A percentile compares a stretch with the other conserved stretches of the same genome.
phyloP scores from a whole-genome alignment of 2,113 vertebrate species.

The Labrus mixtus region DNA sequence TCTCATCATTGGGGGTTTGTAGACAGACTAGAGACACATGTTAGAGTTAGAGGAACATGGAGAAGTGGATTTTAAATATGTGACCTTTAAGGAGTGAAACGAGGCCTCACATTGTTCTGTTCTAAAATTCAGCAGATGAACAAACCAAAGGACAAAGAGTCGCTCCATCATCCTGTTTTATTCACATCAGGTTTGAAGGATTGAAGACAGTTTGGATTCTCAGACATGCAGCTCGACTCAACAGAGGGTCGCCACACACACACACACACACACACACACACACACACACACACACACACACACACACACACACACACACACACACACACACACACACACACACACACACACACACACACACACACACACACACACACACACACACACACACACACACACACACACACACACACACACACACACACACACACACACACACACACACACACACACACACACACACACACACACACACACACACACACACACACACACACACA shows the following conservation, averaged over 20 bases:
- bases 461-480: conserved; percentile 7
- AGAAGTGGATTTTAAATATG: no score
- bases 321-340: conserved; percentile 55
- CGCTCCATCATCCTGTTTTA: conserved; percentile 59
- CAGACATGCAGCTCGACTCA: conserved; percentile 37
- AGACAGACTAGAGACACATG: no score
- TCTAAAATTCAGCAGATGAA: no score
- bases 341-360: conserved; percentile 42
- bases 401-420: conserved; percentile 46
- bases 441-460: conserved; percentile 7
- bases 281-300: conserved; percentile 48
- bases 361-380: conserved; percentile 47
- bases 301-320: conserved; percentile 53
- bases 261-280: conserved; percentile 21
- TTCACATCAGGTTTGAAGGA: conserved; percentile 63
- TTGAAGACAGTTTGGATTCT: conserved; percentile 45
- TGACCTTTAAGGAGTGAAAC: no score
- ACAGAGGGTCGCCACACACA: background rate
- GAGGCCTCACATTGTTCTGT: no score
- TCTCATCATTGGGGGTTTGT: no score
- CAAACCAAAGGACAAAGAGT: background rate
- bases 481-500: conserved; percentile 4
- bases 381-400: conserved; percentile 53
- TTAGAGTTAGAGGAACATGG: no score
- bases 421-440: conserved; percentile 7